A percentile compares a stretch with the other conserved stretches of the same genome.
Evolutionary conservation across 2,113 vertebrate species (phyloP).

Genomic region (Paracanthobrama guichenoti): DNA sequence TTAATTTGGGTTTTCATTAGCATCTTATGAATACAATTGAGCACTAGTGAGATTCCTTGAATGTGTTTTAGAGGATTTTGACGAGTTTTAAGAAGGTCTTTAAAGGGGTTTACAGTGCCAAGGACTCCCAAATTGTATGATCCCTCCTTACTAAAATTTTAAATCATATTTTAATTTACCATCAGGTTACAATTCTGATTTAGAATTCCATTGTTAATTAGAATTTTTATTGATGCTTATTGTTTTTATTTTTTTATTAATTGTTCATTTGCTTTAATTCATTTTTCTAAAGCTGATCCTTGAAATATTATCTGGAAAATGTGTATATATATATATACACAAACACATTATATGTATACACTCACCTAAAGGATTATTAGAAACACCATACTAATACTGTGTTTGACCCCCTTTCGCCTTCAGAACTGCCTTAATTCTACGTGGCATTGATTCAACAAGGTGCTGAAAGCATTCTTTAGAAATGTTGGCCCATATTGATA

Average conservation of each 20-base stretch:
- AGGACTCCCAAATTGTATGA: not conserved
- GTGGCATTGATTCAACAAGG: no score
- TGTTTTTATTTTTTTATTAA: not conserved
- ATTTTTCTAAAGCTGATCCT: not conserved
- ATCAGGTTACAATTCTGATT: no score
- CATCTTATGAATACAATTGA: slow-evolving; percentile 38
- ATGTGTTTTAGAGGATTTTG: not conserved
- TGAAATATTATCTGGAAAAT: not conserved
- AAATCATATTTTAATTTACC: no score
- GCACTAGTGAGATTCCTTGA: not conserved
- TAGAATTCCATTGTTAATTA: not conserved
- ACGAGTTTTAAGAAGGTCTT: not conserved
- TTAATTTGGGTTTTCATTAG: slow-evolving; percentile 18
- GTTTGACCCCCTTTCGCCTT: no score
- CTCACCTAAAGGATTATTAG: no score
- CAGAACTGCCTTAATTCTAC: no score
- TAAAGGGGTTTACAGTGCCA: not conserved
- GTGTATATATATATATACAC: no score
- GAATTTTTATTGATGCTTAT: not conserved
- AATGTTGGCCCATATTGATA: no score
- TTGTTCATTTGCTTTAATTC: not conserved
- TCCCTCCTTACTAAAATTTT: not conserved
- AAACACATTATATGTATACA: no score
- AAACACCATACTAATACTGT: no score
- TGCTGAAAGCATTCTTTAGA: no score